Base-by-base conservation (phyloP, 2,113 vertebrate genomes). In the Trochalopteron elliotii region DNA sequence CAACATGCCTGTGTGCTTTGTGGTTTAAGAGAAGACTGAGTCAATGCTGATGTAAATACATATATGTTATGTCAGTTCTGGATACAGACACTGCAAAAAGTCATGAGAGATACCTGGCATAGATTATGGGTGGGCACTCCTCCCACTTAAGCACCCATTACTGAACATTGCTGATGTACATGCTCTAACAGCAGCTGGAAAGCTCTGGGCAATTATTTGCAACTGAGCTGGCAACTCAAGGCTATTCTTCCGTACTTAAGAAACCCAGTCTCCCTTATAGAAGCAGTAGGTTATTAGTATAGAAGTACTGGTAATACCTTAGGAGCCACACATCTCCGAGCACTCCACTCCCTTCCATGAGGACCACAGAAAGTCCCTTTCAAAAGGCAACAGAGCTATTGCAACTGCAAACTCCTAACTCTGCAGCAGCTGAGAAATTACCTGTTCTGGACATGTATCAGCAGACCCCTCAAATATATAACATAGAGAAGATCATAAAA, bases 71-170 rank as follows among this genome's bases (percentile, higher is more conserved):
- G 52, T 72, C 93, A 94, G 86, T 47, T 77, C 68, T 83, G 68
- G 27, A 80, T 35, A 88, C 27, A 90, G 90, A 70, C 63, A 90
- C 71, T 31, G 68, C 59, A 90, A 59, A 95, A 93, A 95, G 50
- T 21, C 21, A 31, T 37, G 59, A 23, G 45, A 96, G 88, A 86
- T 90, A 78, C 33, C 71, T 68, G 59, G 52, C 65, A 86, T 56
- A 95, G 82, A 81, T 95, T 57, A 74, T 12, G 71, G 64, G 71
- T 82, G 94, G 70, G 65, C 44, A 59, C 20, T 60, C 35, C 82
- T 94, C 56, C 63, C 64, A 35, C 35, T 83, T 24, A 80, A 80
- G 82, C 84, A 78, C 57, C 65, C 39, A 31, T 67, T 56, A 67
- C 78, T 59, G 59, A 94, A 52, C 60, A 7, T 0, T 77, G 83